Percentiles rank a stretch among this genome's conserved stretches.
Conservation (phyloP, 2,888 invertebrate species). For the Cephus pulcher region DNA sequence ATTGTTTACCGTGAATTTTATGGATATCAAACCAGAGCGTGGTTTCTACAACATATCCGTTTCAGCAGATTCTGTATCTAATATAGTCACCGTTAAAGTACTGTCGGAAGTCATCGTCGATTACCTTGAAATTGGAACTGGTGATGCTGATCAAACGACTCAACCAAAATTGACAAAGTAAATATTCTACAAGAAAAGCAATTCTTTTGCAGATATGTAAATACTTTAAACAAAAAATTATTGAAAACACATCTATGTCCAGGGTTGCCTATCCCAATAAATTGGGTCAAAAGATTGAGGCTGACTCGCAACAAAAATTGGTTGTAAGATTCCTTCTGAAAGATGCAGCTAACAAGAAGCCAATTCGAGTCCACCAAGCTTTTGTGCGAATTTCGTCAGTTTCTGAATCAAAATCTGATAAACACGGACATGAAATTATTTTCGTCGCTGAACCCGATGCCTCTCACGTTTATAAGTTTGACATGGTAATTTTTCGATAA, state of each 20-base stretch:
- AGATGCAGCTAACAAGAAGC: conserved; percentile 76
- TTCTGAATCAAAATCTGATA: conserved; percentile 48
- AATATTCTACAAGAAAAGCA: conserved; percentile 30
- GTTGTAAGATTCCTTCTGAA: conserved; percentile 83
- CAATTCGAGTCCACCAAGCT: conserved; percentile 85
- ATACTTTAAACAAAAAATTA: background rate
- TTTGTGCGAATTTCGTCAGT: conserved; percentile 82
- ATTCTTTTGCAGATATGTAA: background rate
- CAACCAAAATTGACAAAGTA: conserved; percentile 79
- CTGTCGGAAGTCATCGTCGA: conserved; percentile 82
- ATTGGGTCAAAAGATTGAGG: conserved; percentile 77
- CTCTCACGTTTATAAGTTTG: conserved; percentile 85
- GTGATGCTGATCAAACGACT: conserved; percentile 90
- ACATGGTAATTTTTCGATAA: conserved; percentile 76
- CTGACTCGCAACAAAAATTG: conserved; percentile 92
- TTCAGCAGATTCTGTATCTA: conserved; percentile 75
- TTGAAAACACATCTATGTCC: conserved; percentile 29
- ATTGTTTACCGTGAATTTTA: conserved; percentile 81
- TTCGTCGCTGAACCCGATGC: conserved; percentile 93
- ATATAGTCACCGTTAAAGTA: conserved; percentile 73
- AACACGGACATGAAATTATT: conserved; percentile 84
- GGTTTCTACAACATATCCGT: conserved; percentile 88
- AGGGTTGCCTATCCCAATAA: conserved; percentile 82
- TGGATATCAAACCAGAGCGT: conserved; percentile 81
- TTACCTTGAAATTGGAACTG: conserved; percentile 86